Evolutionary conservation across 1,140 invertebrate genomes (phyloP), one percentile per base, ranked within the genome.

Genomic region (Drosophila ambigua): DNA sequence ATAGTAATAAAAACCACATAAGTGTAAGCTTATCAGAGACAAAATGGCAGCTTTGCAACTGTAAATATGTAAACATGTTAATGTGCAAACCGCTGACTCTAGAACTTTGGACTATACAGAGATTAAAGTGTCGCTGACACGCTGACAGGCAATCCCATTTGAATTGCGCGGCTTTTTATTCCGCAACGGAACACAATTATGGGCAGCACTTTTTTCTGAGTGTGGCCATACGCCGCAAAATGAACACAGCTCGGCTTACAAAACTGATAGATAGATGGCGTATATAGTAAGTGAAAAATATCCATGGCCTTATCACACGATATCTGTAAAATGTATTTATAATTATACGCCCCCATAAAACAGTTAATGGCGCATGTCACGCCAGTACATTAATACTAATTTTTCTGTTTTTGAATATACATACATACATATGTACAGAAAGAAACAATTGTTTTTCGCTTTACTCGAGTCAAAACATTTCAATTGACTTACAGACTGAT

Each of bases 321-420:
- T 28, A 74, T 74, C 53, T 52, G 35, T 49, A 43, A 39, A 41
- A 61, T 6, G 24, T 16, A 41, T 52, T n/a, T 13, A 44, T 39
- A 55, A 63, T 46, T 51, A 54, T 45, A 64, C 68, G 67, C 67
- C 59, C 51, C 69, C 48, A 63, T 74, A 13, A 11, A n/a, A 57
- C 15, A 13, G 16, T 26, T 74, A 74, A 53, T 74, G 72, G 16
- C 20, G 35, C 59, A 31, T 65, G 72, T 13, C 69, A 74, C 61
- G 72, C 5, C 24, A 74, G 13, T 35, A 41, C 23, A 39, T 6
- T 31, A n/a, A 24, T 15, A 44, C 35, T 41, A 15, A 44, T 9
- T 24, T 24, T 23, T 28, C 5, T 26, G 26, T 26, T 26, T 28
- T 28, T 28, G 39, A 45, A 16, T 28, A 31, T n/a, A 53, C 13